Percentiles rank a stretch among this genome's conserved stretches.
These are phyloP conservation scores for Lepidurus packardi DNA, from an alignment of 1,140 invertebrate species.

Conservation along the genomic window DNA sequence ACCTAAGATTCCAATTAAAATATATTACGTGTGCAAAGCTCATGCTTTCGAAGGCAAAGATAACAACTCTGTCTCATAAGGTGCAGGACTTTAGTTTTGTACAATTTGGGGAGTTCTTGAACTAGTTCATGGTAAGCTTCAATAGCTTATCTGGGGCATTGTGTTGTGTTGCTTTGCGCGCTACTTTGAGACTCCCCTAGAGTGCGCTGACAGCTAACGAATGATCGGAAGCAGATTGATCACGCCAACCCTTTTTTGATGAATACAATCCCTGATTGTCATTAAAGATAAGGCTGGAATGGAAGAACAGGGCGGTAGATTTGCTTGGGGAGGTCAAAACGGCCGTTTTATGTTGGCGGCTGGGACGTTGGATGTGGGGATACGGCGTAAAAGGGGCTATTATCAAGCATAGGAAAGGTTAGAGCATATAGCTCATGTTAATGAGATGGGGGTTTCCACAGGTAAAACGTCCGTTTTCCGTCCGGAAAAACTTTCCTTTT, in stretches of 20 bases:
- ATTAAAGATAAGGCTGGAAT: neutral
- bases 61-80: neutral
- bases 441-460: neutral
- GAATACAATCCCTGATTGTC: no score
- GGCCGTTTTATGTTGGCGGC: neutral
- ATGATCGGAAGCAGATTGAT: no score
- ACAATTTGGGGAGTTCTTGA: no score
- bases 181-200: no score
- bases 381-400: neutral
- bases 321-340: neutral
- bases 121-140: no score
- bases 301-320: no score
- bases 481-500: conserved; percentile 19
- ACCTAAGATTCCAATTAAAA: neutral
- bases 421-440: neutral
- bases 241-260: no score
- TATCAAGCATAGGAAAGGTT: neutral
- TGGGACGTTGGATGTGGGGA: neutral
- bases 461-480: conserved; percentile 21
- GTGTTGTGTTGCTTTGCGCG: no score
- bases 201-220: no score
- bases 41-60: neutral
- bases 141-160: no score
- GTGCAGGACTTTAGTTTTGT: no score
- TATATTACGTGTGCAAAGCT: neutral